These are phyloP conservation scores for Gnatocerus cornutus DNA, from an alignment of 2,888 invertebrate species.

Conservation along the genomic window DNA sequence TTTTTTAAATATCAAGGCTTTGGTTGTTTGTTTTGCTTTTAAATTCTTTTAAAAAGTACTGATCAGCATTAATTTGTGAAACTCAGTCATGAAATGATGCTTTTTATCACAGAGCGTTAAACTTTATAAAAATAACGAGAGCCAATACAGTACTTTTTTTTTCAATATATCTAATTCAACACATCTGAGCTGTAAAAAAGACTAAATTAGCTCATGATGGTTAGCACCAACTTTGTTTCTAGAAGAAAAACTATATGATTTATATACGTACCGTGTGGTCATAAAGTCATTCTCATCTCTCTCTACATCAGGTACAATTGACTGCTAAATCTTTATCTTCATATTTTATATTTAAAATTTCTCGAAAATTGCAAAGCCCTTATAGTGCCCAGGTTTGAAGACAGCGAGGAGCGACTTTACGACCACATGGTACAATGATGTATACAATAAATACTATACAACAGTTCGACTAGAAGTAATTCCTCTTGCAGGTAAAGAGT, in stretches of 20 bases:
- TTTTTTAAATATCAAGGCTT: not conserved
- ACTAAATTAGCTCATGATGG: no score
- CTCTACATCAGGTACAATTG: no score
- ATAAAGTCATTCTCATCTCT: no score
- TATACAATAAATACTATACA: conserved; percentile 57
- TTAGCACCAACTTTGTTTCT: no score
- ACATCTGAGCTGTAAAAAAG: no score
- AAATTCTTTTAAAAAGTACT: not conserved
- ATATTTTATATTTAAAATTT: conserved; percentile 8
- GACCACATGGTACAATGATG: not conserved
- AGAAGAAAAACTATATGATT: no score
- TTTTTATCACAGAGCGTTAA: conserved; percentile 26
- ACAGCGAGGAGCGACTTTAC: no score
- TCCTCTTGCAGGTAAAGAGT: conserved; percentile 71
- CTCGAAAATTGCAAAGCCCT: conserved; percentile 13
- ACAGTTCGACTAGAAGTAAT: conserved; percentile 70
- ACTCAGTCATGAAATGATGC: conserved; percentile 15
- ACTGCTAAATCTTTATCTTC: not conserved
- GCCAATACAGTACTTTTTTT: not conserved
- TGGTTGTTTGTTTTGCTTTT: no score
- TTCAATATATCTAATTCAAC: not conserved
- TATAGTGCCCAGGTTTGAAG: no score
- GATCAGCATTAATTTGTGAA: conserved; percentile 13
- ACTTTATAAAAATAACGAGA: not conserved
- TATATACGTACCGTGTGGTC: no score